Conservation (phyloP, 2,797 vertebrate genomes). For the Otus scops region DNA sequence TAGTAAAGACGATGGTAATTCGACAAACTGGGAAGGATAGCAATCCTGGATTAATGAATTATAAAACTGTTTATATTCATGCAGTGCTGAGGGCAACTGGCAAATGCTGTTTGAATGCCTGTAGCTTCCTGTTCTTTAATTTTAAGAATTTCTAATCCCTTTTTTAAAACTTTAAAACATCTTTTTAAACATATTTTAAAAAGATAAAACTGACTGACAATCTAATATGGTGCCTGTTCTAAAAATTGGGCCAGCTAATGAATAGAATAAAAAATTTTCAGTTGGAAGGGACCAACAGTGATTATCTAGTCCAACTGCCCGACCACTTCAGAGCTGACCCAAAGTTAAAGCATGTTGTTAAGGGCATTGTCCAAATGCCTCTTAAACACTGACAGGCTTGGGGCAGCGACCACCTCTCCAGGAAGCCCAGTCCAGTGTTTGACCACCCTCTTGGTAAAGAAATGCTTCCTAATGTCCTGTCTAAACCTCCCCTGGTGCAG, state of each 20-base stretch:
- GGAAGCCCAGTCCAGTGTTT: not conserved
- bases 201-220: not conserved
- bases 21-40: not conserved
- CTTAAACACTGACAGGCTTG: not conserved
- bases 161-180: not conserved
- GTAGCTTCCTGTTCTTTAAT: not conserved
- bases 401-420: not conserved
- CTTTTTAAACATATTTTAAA: not conserved
- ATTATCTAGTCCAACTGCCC: not conserved
- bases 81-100: not conserved
- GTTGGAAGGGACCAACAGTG: fast-evolving
- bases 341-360: not conserved
- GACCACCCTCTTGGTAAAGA: not conserved
- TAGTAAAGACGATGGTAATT: not conserved
- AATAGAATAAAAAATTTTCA: not conserved
- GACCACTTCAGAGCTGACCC: not conserved
- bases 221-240: not conserved
- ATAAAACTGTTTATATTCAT: not conserved
- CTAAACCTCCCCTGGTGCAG: not conserved
- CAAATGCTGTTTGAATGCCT: not conserved
- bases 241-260: not conserved
- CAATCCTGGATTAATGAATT: not conserved
- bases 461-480: not conserved
- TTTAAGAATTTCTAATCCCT: not conserved
- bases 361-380: not conserved